phyloP scores from a whole-genome alignment of 2,113 vertebrate species.

The Phalacrocorax pelagicus region DNA sequence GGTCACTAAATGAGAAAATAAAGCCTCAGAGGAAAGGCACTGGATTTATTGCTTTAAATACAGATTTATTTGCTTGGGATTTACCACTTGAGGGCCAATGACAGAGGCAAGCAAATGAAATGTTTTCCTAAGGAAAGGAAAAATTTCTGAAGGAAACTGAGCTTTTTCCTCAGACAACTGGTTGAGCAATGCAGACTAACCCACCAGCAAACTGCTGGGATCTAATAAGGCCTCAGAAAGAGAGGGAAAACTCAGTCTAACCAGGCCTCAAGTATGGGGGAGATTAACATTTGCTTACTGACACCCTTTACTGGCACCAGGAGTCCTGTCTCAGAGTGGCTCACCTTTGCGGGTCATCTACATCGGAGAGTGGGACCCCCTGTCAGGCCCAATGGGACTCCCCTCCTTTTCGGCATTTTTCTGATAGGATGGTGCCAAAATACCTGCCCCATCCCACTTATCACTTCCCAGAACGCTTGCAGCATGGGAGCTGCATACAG shows the following conservation, averaged over 20 bases:
- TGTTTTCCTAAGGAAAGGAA: not conserved
- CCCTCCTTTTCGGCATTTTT: not conserved
- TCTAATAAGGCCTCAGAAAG: not conserved
- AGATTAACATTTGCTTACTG: not conserved
- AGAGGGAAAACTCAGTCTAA: not conserved
- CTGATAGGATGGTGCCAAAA: not conserved
- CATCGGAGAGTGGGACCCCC: accelerated
- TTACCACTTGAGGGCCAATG: not conserved
- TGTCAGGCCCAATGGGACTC: not conserved
- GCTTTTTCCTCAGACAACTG: not conserved
- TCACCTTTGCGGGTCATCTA: not conserved
- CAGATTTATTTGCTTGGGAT: constrained; percentile 16
- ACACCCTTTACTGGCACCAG: not conserved
- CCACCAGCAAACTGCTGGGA: not conserved
- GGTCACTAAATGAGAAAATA: constrained; percentile 64
- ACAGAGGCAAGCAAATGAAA: not conserved
- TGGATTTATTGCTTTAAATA: constrained; percentile 33
- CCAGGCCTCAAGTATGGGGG: accelerated
- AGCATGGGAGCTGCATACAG: not conserved
- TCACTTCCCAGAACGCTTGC: not conserved
- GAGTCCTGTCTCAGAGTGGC: not conserved
- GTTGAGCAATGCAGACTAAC: not conserved
- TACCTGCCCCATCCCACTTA: not conserved
- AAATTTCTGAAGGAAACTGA: not conserved
- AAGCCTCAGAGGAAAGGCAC: constrained; percentile 35